A percentile compares a stretch with the other conserved stretches of the same genome.
These are phyloP conservation scores for Phycodurus eques DNA, from an alignment of 2,113 vertebrate genomes.

Conservation along the genomic window DNA sequence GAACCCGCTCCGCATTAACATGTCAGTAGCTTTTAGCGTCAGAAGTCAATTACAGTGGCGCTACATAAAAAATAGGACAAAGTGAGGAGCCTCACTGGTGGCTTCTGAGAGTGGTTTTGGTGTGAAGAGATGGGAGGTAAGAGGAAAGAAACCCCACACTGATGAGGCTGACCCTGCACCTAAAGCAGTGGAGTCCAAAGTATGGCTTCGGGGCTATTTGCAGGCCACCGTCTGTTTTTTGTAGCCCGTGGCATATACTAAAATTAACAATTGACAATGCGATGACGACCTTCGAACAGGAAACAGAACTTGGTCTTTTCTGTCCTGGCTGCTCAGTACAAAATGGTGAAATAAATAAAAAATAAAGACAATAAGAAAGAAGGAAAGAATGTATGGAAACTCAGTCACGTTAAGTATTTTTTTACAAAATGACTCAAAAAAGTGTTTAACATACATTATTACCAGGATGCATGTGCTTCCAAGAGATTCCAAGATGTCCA, in stretches of 20 bases:
- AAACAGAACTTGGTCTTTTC: not conserved
- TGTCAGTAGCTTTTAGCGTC: slow-evolving; percentile 73
- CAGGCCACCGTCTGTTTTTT: too few species aligned
- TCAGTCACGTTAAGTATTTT: too few species aligned
- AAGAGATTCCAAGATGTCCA: too few species aligned
- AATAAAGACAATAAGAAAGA: too few species aligned
- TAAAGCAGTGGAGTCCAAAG: not conserved
- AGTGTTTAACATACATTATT: too few species aligned
- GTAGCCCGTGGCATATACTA: too few species aligned
- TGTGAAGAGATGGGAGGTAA: not conserved
- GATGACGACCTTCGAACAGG: not conserved
- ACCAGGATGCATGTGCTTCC: too few species aligned
- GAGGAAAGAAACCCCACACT: not conserved
- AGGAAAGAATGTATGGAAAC: too few species aligned
- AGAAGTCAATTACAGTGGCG: slow-evolving; percentile 74
- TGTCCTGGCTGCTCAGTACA: not conserved
- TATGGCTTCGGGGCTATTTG: too few species aligned
- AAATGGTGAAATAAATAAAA: too few species aligned
- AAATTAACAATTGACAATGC: not conserved
- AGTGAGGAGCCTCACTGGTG: slow-evolving; percentile 56
- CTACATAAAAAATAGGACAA: slow-evolving; percentile 73
- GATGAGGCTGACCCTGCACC: not conserved
- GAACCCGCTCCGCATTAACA: slow-evolving; percentile 70
- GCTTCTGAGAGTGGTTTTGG: slow-evolving; percentile 36
- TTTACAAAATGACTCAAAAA: too few species aligned